A percentile compares a stretch with the other conserved stretches of the same genome.
These are phyloP conservation scores for Cryptotermes secundus DNA, from an alignment of 1,140 invertebrate genomes.

Conservation along the genomic window DNA sequence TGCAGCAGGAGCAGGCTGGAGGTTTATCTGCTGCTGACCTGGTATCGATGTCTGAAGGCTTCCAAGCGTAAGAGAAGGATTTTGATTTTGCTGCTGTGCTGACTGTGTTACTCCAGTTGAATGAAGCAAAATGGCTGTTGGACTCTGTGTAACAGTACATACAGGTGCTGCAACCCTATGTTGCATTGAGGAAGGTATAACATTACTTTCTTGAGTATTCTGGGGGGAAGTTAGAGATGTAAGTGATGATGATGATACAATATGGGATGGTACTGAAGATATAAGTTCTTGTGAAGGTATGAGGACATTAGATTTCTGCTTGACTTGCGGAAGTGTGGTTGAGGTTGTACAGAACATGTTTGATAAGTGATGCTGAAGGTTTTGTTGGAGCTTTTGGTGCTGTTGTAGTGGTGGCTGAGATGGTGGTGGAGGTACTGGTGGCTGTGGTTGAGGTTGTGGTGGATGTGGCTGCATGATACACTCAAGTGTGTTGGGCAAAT, in stretches of 20 bases:
- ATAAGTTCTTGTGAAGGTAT: background rate
- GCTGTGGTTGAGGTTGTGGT: background rate
- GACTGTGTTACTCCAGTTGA: background rate
- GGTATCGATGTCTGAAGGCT: background rate
- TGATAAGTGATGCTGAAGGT: background rate
- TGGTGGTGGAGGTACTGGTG: background rate
- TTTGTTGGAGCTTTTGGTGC: background rate
- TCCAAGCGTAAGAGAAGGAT: background rate
- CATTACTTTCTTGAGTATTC: background rate
- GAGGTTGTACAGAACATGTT: background rate
- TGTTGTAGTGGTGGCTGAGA: background rate
- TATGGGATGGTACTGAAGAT: background rate
- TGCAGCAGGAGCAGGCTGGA: slow-evolving; percentile 20
- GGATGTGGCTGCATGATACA: slow-evolving; percentile 12
- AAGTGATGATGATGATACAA: background rate
- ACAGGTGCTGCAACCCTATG: background rate
- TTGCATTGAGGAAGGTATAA: background rate
- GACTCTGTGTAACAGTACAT: background rate
- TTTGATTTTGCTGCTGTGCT: background rate
- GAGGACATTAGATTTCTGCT: background rate
- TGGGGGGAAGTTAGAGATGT: background rate
- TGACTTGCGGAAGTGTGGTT: background rate
- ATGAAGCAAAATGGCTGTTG: background rate
- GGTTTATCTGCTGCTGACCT: slow-evolving; percentile 16
- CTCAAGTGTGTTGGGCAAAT: slow-evolving; percentile 37